phyloP scores from a whole-genome alignment of 2,797 vertebrate genomes.

The Martes flavigula region DNA sequence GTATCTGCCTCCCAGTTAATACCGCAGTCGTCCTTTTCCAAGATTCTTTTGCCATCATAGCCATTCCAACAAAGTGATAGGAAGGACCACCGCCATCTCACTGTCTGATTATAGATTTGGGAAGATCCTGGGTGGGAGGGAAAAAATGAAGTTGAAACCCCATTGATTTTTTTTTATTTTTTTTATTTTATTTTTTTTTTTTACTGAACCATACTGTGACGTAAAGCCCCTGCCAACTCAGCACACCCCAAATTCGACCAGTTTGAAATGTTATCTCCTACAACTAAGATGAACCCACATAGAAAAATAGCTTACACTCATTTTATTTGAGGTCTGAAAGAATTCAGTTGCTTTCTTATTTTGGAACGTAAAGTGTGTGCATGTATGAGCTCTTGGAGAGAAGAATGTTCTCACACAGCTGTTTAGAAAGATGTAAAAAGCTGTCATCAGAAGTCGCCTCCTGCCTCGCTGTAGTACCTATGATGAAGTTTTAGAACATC shows the following conservation, averaged over 20 bases:
- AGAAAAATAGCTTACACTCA: conserved; percentile 16
- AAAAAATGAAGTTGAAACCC: conserved; percentile 9
- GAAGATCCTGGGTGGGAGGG: not conserved
- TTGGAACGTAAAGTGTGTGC: conserved; percentile 24
- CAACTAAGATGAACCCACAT: not conserved
- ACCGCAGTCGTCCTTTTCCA: conserved; percentile 24
- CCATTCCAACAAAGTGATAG: conserved; percentile 34
- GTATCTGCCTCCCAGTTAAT: conserved; percentile 42
- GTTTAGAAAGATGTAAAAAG: conserved; percentile 37
- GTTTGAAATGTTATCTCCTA: conserved; percentile 7
- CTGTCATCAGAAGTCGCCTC: not conserved
- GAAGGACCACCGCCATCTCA: conserved; percentile 22
- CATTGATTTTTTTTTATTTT: not conserved
- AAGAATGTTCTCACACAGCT: not conserved
- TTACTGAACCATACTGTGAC: not conserved
- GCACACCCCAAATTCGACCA: not conserved
- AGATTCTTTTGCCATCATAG: conserved; percentile 25
- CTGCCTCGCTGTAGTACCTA: not conserved
- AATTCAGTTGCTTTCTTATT: conserved; percentile 38
- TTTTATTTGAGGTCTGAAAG: conserved; percentile 27
- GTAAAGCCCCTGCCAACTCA: not conserved
- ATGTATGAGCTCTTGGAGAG: not conserved
- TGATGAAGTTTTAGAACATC: not conserved
- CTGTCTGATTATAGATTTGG: not conserved
- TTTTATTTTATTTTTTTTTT: not conserved